phyloP scores from a whole-genome alignment of 2,888 invertebrate genomes.

The Napeogenes sylphis region DNA sequence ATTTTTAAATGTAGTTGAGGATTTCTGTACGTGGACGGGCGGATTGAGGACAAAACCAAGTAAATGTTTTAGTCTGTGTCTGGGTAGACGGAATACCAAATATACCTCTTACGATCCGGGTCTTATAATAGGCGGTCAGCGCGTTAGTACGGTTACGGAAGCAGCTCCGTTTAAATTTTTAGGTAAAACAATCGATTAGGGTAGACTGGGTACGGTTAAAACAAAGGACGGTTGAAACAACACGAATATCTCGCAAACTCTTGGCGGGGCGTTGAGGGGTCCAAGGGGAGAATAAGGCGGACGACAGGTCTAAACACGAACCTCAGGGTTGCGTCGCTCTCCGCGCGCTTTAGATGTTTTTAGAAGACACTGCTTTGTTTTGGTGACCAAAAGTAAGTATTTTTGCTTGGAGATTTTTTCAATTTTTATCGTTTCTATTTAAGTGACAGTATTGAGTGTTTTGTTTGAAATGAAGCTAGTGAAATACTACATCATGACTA shows the following conservation, averaged over 20 bases:
- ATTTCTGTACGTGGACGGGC: too few relatives aligned
- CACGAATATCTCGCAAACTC: neutral
- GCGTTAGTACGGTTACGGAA: too few relatives aligned
- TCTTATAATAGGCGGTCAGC: too few relatives aligned
- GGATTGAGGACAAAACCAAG: too few relatives aligned
- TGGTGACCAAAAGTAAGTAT: conserved; percentile 12
- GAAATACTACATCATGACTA: conserved; percentile 8
- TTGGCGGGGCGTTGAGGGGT: conserved; percentile 9
- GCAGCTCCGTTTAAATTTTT: too few relatives aligned
- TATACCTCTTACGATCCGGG: too few relatives aligned
- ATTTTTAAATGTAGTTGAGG: too few relatives aligned
- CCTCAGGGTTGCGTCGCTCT: conserved; percentile 12
- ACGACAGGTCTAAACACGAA: conserved; percentile 13
- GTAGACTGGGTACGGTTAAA: conserved; percentile 11
- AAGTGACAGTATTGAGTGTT: conserved; percentile 3
- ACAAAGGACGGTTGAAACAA: conserved; percentile 8
- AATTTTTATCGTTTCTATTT: conserved; percentile 8
- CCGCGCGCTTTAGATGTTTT: conserved; percentile 17
- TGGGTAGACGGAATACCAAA: too few relatives aligned
- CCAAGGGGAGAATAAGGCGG: conserved; percentile 26
- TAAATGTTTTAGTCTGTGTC: too few relatives aligned
- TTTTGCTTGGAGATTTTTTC: conserved; percentile 12
- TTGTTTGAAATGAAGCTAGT: conserved; percentile 9
- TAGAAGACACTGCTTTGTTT: conserved; percentile 19
- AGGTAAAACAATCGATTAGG: too few relatives aligned